Base-by-base conservation (phyloP, 2,113 vertebrate species). In the Notothenia rossii region DNA sequence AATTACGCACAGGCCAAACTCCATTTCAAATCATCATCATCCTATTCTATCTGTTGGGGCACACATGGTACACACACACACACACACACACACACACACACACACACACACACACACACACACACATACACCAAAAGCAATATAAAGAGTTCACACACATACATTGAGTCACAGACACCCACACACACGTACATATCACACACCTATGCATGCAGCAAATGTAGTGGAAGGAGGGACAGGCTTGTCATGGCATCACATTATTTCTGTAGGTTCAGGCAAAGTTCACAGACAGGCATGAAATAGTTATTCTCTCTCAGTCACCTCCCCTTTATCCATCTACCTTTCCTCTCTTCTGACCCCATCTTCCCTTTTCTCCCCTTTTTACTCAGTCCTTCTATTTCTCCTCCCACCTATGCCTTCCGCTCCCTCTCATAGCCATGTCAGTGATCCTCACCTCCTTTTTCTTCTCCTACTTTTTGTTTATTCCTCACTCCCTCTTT, bases 1-100 rank as follows among this genome's bases (percentile, higher is more conserved):
- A 99, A 99, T 99, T 99, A 99, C 96, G 96, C 96, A 97, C 96
- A 98, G 99, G 98, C 97, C 98, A 99, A 99, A 99, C 98, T 99
- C 97, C 96, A 99, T 99, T 99, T 99, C 97, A 97, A 96, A 97
- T 98, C 96, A 97, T 98, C 97, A 81, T 90, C 85, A 91, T 92
- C 86, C 90, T 81, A 88, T 85, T 92, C 85, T 93, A 85, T 87
- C 88, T 89, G 79, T 89, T 90, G 72, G 77, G 81, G 79, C 55
- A 67, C 68, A 82, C 72, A 77, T 46, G 48, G 48, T 45, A 80
- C 20, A 74, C 75, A 66, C 82, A 82, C 72, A 79, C 79, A 77
- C 87, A 95, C 95, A 96, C 96, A 96, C 74, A 85, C 49, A 79
- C 75, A 76, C 85, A 25, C 84, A 78, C 82, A 78, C 82, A 90